Evolutionary conservation across 2,797 vertebrate species (phyloP), one percentile per base, ranked within the genome.

Genomic region (Bovichtus variegatus): DNA sequence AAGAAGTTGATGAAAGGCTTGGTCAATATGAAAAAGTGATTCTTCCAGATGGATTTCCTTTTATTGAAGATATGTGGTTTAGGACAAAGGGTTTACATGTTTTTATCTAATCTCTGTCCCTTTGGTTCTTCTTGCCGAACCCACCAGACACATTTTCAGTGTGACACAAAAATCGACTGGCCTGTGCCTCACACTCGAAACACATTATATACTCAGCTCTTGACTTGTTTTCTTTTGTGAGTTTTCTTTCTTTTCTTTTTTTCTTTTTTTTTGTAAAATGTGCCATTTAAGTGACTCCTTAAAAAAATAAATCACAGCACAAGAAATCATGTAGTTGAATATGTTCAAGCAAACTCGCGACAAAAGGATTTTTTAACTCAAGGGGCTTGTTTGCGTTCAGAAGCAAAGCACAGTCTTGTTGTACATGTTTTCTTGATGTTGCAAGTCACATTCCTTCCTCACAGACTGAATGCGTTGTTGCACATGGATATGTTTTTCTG

Each of bases 281-380:
- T 95, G 95, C 94, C 95, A 96, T 96, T 93, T 91, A 80, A 91
- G 74, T 92, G 87, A 87, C 86, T 83, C 76, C 72, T 83, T 88
- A 34, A 34, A 34, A 34, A 86, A 88, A 87, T 80, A 81, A 85
- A 90, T 87, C 34, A 87, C 88, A 91, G 88, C 91, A 94, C 91
- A 93, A 89, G 65, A 82, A 62, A 64, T 76, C 58, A 54, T 61
- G 9, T 76, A 76, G 82, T 84, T 78, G 74, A 53, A 74, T 76
- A 66, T 67, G 69, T 80, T 72, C 5, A 47, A 77, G 49, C 61
- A 82, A 78, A 76, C 4, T 46, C 70, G 47, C 74, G 60, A 78
- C 36, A 6, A 68, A 68, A 80, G 57, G 55, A 51, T 57, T 68
- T 67, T 74, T 74, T 51, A 43, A 62, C 64, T 80, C 58, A 86